A percentile compares a stretch with the other conserved stretches of the same genome.
These are phyloP conservation scores for Heliconius hermathena DNA, from an alignment of 1,140 invertebrate species.

Conservation along the genomic window DNA sequence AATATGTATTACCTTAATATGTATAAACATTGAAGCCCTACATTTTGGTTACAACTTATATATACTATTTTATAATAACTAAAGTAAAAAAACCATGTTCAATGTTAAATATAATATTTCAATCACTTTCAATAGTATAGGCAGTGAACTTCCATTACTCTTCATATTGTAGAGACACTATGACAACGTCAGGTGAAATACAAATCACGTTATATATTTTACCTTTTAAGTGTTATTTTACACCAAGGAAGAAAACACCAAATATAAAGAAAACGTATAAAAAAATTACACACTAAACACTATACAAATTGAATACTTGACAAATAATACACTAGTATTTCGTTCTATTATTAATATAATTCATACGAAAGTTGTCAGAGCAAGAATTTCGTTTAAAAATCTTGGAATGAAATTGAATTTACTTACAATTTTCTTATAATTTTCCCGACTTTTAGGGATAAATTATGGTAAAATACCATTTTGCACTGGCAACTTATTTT, in stretches of 20 bases:
- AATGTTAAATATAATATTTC: too few relatives aligned
- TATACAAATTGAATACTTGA: background rate
- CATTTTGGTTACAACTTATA: too few relatives aligned
- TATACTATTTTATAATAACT: too few relatives aligned
- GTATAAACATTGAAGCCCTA: too few relatives aligned
- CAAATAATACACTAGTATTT: background rate
- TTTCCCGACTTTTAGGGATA: background rate
- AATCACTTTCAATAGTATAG: constrained; percentile 15
- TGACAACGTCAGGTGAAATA: background rate
- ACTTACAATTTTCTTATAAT: too few relatives aligned
- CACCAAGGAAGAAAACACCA: too few relatives aligned
- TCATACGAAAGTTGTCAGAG: background rate
- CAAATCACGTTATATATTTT: background rate
- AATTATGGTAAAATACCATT: background rate
- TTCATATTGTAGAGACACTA: background rate
- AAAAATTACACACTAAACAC: background rate
- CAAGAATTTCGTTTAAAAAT: background rate
- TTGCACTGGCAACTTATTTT: background rate
- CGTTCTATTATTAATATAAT: background rate
- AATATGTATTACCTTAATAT: too few relatives aligned
- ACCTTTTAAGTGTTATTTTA: too few relatives aligned
- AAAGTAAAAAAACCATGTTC: too few relatives aligned
- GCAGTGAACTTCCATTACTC: background rate
- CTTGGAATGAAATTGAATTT: too few relatives aligned
- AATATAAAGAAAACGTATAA: too few relatives aligned